Percentiles rank a stretch among this genome's conserved stretches.
Conservation (phyloP, 2,888 invertebrate genomes). For the Antheraea yamamai region DNA sequence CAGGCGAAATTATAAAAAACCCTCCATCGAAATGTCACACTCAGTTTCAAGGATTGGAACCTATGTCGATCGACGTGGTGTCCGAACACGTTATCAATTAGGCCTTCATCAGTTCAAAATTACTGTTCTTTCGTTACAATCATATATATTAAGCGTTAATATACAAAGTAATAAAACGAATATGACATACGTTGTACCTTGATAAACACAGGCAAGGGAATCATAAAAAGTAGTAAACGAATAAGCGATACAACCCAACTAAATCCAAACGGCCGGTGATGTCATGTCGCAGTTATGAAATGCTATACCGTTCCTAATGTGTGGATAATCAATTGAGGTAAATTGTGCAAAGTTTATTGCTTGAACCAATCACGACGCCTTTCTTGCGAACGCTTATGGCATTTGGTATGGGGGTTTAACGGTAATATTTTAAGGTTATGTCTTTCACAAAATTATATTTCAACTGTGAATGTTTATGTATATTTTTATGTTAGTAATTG, state of each 20-base stretch:
- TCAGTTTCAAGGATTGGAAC: too few species aligned
- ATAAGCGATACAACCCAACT: constrained; percentile 18
- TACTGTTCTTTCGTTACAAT: too few species aligned
- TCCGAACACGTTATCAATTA: too few species aligned
- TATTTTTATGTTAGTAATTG: too few species aligned
- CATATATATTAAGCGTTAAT: neutral
- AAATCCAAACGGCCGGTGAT: constrained; percentile 28
- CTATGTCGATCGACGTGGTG: too few species aligned
- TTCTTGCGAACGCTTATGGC: constrained; percentile 9
- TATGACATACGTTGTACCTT: neutral
- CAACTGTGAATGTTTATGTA: neutral
- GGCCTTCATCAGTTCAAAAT: too few species aligned
- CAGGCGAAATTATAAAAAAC: too few species aligned
- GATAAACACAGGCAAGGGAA: neutral
- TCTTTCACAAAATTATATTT: constrained; percentile 5
- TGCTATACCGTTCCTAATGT: constrained; percentile 44
- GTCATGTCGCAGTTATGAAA: constrained; percentile 35
- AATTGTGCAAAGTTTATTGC: constrained; percentile 39
- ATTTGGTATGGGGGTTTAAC: constrained; percentile 5
- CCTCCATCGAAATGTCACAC: too few species aligned
- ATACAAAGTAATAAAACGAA: neutral
- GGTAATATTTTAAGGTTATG: constrained; percentile 10
- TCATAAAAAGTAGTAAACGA: constrained; percentile 4
- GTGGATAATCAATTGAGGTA: constrained; percentile 57
- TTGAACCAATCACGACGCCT: constrained; percentile 11